phyloP scores from a whole-genome alignment of 2,888 invertebrate genomes.

The Laspeyria flexula region DNA sequence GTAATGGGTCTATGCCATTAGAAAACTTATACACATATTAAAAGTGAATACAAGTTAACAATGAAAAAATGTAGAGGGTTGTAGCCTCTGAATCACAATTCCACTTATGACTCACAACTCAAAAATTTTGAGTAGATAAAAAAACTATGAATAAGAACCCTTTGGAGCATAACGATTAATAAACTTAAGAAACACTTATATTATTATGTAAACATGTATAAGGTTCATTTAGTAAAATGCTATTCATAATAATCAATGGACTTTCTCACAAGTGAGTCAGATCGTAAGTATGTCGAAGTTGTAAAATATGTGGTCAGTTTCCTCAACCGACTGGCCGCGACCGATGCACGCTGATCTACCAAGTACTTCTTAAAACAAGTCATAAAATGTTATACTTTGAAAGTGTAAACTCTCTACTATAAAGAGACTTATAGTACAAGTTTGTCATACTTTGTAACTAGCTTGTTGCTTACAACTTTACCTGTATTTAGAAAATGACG shows the following conservation, averaged over 20 bases:
- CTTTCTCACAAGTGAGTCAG: constrained; percentile 75
- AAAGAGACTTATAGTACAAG: constrained; percentile 11
- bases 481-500: no score
- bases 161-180: constrained; percentile 14
- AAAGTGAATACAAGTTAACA: no score
- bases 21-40: no score
- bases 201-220: constrained; percentile 5
- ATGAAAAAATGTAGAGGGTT: neutral
- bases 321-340: constrained; percentile 39
- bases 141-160: constrained; percentile 18
- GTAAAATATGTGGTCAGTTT: constrained; percentile 64
- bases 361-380: constrained; percentile 18
- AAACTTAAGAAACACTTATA: constrained; percentile 2
- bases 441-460: no score
- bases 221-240: constrained; percentile 19
- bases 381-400: constrained; percentile 15
- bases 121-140: constrained; percentile 25
- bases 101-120: constrained; percentile 33
- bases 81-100: neutral
- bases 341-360: constrained; percentile 19
- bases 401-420: constrained; percentile 6
- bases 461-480: no score
- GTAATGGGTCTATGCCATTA: no score
- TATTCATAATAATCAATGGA: constrained; percentile 51
- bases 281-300: constrained; percentile 66